Percentiles rank a stretch among this genome's conserved stretches.
These are phyloP conservation scores for Rhodinocichla rosea DNA, from an alignment of 2,113 vertebrate species.

Conservation along the genomic window DNA sequence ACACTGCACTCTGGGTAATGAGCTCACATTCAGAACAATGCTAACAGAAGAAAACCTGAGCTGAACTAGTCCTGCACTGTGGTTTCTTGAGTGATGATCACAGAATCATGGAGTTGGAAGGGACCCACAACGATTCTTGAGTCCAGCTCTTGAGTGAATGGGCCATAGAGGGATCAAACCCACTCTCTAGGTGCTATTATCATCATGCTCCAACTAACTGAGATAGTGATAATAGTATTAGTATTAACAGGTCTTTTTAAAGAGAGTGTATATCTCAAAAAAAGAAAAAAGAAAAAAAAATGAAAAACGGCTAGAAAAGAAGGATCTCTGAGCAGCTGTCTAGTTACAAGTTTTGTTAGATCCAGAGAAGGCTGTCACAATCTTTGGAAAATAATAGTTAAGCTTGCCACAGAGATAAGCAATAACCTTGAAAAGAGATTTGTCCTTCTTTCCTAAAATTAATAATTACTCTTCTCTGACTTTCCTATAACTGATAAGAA, in stretches of 20 bases:
- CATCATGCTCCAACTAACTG: not conserved
- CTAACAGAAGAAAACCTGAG: not conserved
- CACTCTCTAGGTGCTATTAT: not conserved
- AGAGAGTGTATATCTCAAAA: not conserved
- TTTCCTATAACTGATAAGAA: not conserved
- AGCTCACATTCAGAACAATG: not conserved
- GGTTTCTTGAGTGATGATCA: not conserved
- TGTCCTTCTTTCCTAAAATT: not conserved
- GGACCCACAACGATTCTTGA: not conserved
- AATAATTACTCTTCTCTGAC: not conserved
- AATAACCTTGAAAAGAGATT: not conserved
- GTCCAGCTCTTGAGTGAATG: not conserved
- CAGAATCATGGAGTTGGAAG: not conserved
- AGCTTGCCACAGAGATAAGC: not conserved
- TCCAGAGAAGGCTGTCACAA: not conserved
- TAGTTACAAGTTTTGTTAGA: not conserved
- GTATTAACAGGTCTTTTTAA: not conserved
- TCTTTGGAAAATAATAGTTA: not conserved
- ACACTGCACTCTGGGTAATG: not conserved
- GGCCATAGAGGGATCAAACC: not conserved
- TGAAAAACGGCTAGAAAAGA: not conserved
- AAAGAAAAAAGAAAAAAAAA: not conserved
- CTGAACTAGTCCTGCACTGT: not conserved
- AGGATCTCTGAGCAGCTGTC: not conserved
- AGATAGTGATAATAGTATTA: not conserved